These are phyloP conservation scores for Erebia aethiops DNA, from an alignment of 2,888 invertebrate species.

Conservation along the genomic window DNA sequence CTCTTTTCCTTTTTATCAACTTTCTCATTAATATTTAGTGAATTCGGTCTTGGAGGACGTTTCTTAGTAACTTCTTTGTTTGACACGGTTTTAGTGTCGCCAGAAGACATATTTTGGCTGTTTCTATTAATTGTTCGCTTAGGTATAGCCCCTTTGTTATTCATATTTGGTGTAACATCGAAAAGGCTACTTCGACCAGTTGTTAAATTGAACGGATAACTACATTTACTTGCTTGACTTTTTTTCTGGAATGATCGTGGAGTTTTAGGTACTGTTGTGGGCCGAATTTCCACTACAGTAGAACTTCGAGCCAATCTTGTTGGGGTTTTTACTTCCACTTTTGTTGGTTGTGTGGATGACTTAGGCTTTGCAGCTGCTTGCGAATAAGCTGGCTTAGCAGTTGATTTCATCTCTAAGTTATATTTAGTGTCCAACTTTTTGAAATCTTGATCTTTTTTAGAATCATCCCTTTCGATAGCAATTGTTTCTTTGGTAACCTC, in stretches of 20 bases:
- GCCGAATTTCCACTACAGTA: slow-evolving; percentile 74
- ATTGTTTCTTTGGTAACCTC: slow-evolving; percentile 24
- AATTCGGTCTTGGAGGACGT: slow-evolving; percentile 59
- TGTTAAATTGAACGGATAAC: slow-evolving; percentile 79
- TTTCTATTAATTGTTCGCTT: slow-evolving; percentile 52
- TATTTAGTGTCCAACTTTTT: slow-evolving; percentile 55
- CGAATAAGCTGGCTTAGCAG: slow-evolving; percentile 71
- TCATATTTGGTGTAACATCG: slow-evolving; percentile 53
- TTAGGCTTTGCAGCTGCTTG: slow-evolving; percentile 81
- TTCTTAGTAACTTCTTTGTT: slow-evolving; percentile 62
- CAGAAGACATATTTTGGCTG: slow-evolving; percentile 56
- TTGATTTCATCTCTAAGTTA: slow-evolving; percentile 51
- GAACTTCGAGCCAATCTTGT: slow-evolving; percentile 66
- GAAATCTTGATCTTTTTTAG: slow-evolving; percentile 50
- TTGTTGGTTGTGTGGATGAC: slow-evolving; percentile 50
- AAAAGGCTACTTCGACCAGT: slow-evolving; percentile 76
- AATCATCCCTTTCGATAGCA: slow-evolving; percentile 38
- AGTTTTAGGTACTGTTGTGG: slow-evolving; percentile 53
- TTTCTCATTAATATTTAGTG: slow-evolving; percentile 66
- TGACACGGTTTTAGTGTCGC: slow-evolving; percentile 58
- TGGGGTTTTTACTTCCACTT: slow-evolving; percentile 64
- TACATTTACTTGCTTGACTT: slow-evolving; percentile 70
- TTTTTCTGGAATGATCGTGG: slow-evolving; percentile 60
- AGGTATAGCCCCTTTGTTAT: slow-evolving; percentile 48
- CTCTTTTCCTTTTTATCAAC: slow-evolving; percentile 60